phyloP scores from a whole-genome alignment of 1,140 invertebrate species.

The Brachionus koreanus region DNA sequence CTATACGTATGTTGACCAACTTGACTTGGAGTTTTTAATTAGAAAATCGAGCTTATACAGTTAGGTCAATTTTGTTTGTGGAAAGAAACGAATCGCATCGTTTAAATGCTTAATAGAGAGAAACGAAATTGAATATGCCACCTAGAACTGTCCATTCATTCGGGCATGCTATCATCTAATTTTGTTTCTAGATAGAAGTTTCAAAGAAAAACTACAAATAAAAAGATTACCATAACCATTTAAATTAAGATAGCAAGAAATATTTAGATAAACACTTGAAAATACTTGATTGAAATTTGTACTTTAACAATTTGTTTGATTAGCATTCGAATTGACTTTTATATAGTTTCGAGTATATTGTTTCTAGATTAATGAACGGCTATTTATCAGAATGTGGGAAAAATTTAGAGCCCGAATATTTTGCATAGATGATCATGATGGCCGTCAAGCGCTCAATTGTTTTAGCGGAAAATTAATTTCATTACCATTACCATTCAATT shows the following conservation, averaged over 20 bases:
- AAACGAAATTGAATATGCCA: not conserved
- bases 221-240: constrained; percentile 28
- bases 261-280: not conserved
- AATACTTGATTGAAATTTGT: constrained; percentile 31
- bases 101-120: constrained; percentile 28
- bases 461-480: not conserved
- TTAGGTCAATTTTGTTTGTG: constrained; percentile 42
- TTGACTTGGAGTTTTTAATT: constrained; percentile 20
- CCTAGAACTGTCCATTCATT: constrained; percentile 37
- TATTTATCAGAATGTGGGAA: not conserved
- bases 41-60: not conserved
- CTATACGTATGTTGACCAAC: constrained; percentile 28
- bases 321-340: constrained; percentile 13
- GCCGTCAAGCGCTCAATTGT: not conserved
- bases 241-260: constrained; percentile 23
- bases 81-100: constrained; percentile 20
- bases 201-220: not conserved
- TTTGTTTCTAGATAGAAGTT: constrained; percentile 20
- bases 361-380: not conserved
- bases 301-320: constrained; percentile 5
- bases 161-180: constrained; percentile 24
- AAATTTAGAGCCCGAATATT: not conserved
- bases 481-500: not conserved
- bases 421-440: not conserved
- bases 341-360: constrained; percentile 2